phyloP scores from a whole-genome alignment of 1,140 invertebrate genomes.

The Drosophila rufa region DNA sequence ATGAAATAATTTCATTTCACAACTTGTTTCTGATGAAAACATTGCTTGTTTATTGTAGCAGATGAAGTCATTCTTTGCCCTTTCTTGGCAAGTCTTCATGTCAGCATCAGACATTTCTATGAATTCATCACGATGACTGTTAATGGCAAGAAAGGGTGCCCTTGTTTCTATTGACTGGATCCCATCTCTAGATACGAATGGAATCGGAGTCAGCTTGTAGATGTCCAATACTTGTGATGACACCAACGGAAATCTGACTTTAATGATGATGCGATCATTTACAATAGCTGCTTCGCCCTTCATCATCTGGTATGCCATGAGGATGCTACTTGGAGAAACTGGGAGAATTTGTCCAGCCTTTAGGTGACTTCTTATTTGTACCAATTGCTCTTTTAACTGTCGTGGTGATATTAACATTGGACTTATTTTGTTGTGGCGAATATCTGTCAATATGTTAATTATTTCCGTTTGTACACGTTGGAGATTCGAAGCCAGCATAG shows the following conservation, averaged over 20 bases:
- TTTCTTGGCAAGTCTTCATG: no score
- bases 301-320: background rate
- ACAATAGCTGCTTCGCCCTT: background rate
- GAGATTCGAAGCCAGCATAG: no score
- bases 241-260: background rate
- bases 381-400: no score
- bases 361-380: no score
- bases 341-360: background rate
- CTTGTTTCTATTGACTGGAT: background rate
- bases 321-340: background rate
- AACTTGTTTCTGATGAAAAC: background rate
- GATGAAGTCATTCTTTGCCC: background rate
- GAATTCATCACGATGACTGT: background rate
- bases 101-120: no score
- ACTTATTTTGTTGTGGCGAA: background rate
- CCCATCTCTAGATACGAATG: background rate
- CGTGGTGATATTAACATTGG: background rate
- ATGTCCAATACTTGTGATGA: background rate
- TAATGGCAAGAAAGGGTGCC: background rate
- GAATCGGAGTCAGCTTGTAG: background rate
- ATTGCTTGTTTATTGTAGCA: background rate
- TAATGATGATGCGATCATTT: background rate
- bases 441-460: no score
- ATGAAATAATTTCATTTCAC: background rate
- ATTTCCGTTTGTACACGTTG: no score